These are phyloP conservation scores for Pituophis catenifer DNA, from an alignment of 2,113 vertebrate genomes.

Conservation along the genomic window DNA sequence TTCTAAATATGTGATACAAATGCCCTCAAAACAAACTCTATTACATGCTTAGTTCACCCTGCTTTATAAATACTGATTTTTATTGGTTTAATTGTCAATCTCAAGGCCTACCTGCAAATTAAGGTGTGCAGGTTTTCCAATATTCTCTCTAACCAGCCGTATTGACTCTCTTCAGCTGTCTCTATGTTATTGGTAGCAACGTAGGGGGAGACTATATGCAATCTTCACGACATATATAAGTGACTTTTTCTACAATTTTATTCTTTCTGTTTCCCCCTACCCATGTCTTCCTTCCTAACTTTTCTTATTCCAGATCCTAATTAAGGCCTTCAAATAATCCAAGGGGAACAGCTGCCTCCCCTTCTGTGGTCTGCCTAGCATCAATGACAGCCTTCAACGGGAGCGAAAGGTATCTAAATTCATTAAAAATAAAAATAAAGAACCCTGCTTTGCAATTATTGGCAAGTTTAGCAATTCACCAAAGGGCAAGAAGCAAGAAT, in stretches of 20 bases:
- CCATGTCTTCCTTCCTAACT: neutral
- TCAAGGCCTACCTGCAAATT: neutral
- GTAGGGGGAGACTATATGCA: neutral
- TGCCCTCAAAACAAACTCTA: neutral
- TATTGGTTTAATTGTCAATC: neutral
- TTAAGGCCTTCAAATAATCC: neutral
- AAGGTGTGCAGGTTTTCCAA: neutral
- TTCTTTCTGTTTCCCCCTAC: neutral
- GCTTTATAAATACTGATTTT: neutral
- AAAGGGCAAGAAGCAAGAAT: neutral
- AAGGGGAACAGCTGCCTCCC: neutral
- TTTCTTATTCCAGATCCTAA: neutral
- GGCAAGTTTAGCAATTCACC: neutral
- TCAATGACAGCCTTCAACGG: neutral
- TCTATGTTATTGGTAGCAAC: neutral
- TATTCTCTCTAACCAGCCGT: neutral
- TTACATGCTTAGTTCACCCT: neutral
- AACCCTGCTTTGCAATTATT: neutral
- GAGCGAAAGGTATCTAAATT: neutral
- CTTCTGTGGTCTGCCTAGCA: neutral
- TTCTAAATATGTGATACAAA: neutral
- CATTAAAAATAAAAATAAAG: neutral
- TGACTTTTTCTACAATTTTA: neutral
- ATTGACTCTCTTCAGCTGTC: neutral
- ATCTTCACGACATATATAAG: neutral